Base-by-base conservation (phyloP, 2,797 vertebrate genomes). In the Danio aesculapii region DNA sequence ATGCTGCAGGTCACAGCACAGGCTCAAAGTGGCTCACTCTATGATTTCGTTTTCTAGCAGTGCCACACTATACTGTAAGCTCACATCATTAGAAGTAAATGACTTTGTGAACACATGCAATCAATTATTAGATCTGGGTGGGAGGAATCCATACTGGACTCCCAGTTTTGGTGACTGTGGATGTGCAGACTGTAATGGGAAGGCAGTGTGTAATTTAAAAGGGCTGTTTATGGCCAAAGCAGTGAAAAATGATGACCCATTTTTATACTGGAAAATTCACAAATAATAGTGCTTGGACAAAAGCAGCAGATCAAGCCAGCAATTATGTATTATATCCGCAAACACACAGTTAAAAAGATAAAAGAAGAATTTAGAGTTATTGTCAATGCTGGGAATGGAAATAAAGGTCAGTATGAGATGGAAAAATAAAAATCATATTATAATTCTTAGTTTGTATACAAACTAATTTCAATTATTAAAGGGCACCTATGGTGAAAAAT, bases 91-190 rank as follows among this genome's bases (percentile, higher is more conserved):
- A 19, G 16, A 52, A 46, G 58, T 11, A 11, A 17, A 52, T 21
- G 39, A 52, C n/a, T 44, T 69, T 59, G 10, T 2, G 21, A 81
- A 74, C 58, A 71, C 39, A 74, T 57, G 59, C 49, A 49, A 74
- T 66, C 16, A 67, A 58, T 58, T 30, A 64, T 44, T 58, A 43
- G 39, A 41, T 59, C 2, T 58, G 43, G 68, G n/a, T 41, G 30
- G 59, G 49, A 13, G n/a, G n/a, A 58, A 46, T 58, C 58, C 5
- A 53, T 41, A 41, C 10, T 30, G 47, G 30, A 77, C 9, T 57
- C 11, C 3, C 7, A 16, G 72, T n/a, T 30, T n/a, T 55, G 19
- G 39, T 49, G 49, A 19, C 30, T 75, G 5, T 43, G 67, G 17
- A 71, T 21, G 8, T 53, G 39, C 6, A 17, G 21, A 50, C 16